Evolutionary conservation across 1,140 invertebrate genomes (phyloP).

Genomic region (Zophobas morio): DNA sequence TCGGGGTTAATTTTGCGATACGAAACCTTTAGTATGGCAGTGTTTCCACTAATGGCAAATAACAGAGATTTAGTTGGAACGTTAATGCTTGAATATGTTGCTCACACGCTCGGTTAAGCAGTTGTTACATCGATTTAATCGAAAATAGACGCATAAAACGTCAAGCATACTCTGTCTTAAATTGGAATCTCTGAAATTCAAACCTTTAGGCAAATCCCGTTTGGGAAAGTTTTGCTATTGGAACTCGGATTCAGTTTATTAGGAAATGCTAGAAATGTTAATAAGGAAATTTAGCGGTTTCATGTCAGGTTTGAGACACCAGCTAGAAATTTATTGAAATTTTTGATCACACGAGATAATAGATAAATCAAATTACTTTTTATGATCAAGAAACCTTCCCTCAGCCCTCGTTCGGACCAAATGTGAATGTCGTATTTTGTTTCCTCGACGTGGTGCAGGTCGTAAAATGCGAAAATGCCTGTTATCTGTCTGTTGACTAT

Average conservation of each 20-base stretch:
- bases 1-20: neutral
- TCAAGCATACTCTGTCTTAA: slow-evolving; percentile 6
- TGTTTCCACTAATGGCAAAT: neutral
- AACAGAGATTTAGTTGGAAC: neutral
- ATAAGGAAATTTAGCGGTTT: neutral
- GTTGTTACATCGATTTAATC: slow-evolving; percentile 21
- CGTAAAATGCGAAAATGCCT: no score
- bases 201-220: neutral
- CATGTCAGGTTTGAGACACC: neutral
- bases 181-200: slow-evolving; percentile 21
- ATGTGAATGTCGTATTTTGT: no score
- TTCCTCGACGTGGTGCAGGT: no score
- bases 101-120: slow-evolving; percentile 16
- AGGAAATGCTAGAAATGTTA: neutral
- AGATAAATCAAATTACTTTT: no score
- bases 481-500: no score
- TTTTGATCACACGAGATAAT: no score
- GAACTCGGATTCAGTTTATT: neutral
- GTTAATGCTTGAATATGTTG: slow-evolving; percentile 18
- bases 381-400: no score
- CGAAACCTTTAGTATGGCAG: neutral
- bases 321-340: no score
- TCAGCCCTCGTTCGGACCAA: no score
- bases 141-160: slow-evolving; percentile 15
- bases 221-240: slow-evolving; percentile 15